Percentiles rank a stretch among this genome's conserved stretches.
These are phyloP conservation scores for Heliothis virescens DNA, from an alignment of 1,140 invertebrate genomes.

Conservation along the genomic window DNA sequence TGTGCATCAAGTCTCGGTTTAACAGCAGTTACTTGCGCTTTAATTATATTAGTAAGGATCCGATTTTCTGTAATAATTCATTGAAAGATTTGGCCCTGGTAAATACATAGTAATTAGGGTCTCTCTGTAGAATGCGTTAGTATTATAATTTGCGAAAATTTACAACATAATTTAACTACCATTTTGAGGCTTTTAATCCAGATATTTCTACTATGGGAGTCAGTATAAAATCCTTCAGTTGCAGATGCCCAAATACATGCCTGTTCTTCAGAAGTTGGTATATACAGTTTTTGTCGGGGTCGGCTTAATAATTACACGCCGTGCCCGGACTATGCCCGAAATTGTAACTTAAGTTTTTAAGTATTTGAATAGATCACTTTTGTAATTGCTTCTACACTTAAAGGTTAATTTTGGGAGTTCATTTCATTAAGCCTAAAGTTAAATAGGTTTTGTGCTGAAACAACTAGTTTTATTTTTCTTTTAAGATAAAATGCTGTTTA, in stretches of 20 bases:
- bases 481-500: too few species aligned
- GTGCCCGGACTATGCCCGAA: constrained; percentile 15
- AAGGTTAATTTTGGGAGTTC: constrained; percentile 7
- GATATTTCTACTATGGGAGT: too few species aligned
- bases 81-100: too few species aligned
- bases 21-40: too few species aligned
- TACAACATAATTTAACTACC: neutral
- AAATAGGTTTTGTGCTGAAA: neutral
- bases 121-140: too few species aligned
- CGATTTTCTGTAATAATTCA: too few species aligned
- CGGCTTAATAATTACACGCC: constrained; percentile 45
- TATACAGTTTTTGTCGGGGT: constrained; percentile 49
- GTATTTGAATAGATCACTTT: constrained; percentile 38
- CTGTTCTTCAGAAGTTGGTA: constrained; percentile 3
- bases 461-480: neutral
- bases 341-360: constrained; percentile 32
- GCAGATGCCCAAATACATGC: neutral
- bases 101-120: too few species aligned
- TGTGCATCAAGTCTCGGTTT: too few species aligned
- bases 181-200: neutral
- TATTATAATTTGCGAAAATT: too few species aligned
- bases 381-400: constrained; percentile 31
- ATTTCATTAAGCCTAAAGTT: constrained; percentile 6
- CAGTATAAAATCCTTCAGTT: neutral
- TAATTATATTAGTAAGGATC: too few species aligned